Evolutionary conservation across 2,888 invertebrate genomes (phyloP).

Genomic region (Sussaba pulchella): DNA sequence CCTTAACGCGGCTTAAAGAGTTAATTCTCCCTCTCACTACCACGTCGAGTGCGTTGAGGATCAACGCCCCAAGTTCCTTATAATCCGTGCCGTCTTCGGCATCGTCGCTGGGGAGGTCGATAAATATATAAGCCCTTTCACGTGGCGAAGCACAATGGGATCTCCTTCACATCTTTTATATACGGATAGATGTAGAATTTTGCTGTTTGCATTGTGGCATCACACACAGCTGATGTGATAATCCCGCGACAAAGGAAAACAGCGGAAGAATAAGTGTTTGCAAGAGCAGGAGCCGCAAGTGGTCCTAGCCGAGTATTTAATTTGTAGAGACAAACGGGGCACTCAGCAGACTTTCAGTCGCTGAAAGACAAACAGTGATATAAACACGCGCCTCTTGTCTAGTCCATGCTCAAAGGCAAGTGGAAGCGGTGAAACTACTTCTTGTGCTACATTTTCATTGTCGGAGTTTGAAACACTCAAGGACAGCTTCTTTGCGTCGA

Average conservation of each 20-base stretch:
- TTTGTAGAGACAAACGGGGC: background rate
- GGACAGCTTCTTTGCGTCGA: no score
- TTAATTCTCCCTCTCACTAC: background rate
- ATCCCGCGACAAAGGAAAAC: conserved; percentile 29
- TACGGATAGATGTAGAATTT: conserved; percentile 1
- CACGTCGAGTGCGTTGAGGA: background rate
- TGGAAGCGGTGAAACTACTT: no score
- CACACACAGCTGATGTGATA: conserved; percentile 47
- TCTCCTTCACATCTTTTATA: conserved; percentile 14
- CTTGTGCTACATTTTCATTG: no score
- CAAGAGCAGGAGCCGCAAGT: background rate
- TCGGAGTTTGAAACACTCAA: no score
- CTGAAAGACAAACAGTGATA: no score
- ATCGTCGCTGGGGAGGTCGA: conserved; percentile 19
- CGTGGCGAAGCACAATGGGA: conserved; percentile 3
- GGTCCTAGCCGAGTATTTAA: conserved; percentile 13
- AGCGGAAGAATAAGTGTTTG: conserved; percentile 1
- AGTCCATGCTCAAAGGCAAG: no score
- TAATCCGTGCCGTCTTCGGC: conserved; percentile 43
- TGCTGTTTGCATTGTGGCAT: conserved; percentile 25
- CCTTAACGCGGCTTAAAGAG: no score
- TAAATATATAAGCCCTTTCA: conserved; percentile 45
- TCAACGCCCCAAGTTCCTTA: conserved; percentile 31
- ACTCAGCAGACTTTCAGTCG: no score
- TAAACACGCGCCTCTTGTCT: no score